phyloP scores from a whole-genome alignment of 2,797 vertebrate genomes.

The Mycteria americana region DNA sequence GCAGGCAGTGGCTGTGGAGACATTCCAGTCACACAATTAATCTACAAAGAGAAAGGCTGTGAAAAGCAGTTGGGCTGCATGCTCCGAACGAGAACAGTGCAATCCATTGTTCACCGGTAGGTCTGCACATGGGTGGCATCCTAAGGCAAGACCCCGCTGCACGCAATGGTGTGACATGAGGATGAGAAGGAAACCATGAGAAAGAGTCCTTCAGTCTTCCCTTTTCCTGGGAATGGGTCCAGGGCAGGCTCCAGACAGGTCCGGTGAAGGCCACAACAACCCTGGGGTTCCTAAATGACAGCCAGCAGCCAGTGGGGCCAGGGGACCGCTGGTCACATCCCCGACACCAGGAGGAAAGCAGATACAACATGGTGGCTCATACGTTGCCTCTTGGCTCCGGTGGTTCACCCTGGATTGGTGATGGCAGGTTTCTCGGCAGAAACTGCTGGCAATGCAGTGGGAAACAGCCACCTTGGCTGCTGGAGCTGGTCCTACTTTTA shows the following conservation, averaged over 20 bases:
- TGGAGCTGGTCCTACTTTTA: not conserved
- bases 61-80: slow-evolving; percentile 11
- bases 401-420: not conserved
- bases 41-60: slow-evolving; percentile 39
- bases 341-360: not conserved
- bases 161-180: accelerated
- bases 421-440: not conserved
- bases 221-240: accelerated
- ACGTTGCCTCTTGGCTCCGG: not conserved
- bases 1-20: not conserved
- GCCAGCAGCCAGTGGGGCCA: not conserved
- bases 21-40: slow-evolving; percentile 58
- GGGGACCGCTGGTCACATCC: not conserved
- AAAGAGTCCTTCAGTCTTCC: not conserved
- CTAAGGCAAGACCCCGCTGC: not conserved
- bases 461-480: not conserved
- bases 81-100: slow-evolving; percentile 2
- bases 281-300: not conserved
- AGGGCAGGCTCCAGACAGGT: not conserved
- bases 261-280: not conserved
- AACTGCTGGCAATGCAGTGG: not conserved
- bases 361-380: not conserved
- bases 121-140: not conserved
- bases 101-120: not conserved
- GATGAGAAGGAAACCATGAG: not conserved